A percentile compares a stretch with the other conserved stretches of the same genome.
These are phyloP conservation scores for Phenganax marumi DNA, from an alignment of 92 coral and sea anemone genomes.

Conservation along the genomic window DNA sequence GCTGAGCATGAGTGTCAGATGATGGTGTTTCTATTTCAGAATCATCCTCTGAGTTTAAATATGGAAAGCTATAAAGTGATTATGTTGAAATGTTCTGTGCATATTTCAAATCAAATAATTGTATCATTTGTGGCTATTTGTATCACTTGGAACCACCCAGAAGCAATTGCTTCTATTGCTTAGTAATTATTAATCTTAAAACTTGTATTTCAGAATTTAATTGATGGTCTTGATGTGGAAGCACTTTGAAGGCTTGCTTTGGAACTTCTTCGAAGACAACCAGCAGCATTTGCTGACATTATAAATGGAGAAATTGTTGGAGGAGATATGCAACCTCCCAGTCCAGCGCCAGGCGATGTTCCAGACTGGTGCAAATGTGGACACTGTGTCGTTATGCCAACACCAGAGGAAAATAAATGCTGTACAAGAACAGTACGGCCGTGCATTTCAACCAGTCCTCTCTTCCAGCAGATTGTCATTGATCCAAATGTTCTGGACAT, in stretches of 20 bases:
- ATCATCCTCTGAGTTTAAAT: background rate
- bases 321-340: conserved; percentile 16
- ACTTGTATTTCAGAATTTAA: conserved; percentile 16
- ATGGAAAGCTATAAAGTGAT: no score
- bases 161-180: background rate
- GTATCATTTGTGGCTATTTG: no score
- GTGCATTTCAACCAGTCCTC: conserved; percentile 34
- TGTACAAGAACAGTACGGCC: conserved; percentile 46
- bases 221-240: conserved; percentile 8
- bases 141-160: no score
- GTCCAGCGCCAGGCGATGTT: conserved; percentile 13
- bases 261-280: conserved; percentile 33
- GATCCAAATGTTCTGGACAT: conserved; percentile 53
- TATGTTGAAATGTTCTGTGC: no score
- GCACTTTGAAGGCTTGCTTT: conserved; percentile 21
- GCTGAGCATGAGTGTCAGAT: background rate
- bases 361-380: conserved; percentile 42
- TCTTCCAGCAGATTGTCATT: conserved; percentile 34
- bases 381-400: conserved; percentile 42
- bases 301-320: conserved; percentile 31
- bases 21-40: background rate
- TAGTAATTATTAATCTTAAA: background rate
- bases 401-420: conserved; percentile 47
- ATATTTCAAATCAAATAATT: no score
- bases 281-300: conserved; percentile 38